Percentiles rank a stretch among this genome's conserved stretches.
These are phyloP conservation scores for Chymomyza amoena DNA, from an alignment of 2,888 invertebrate species.

Conservation along the genomic window DNA sequence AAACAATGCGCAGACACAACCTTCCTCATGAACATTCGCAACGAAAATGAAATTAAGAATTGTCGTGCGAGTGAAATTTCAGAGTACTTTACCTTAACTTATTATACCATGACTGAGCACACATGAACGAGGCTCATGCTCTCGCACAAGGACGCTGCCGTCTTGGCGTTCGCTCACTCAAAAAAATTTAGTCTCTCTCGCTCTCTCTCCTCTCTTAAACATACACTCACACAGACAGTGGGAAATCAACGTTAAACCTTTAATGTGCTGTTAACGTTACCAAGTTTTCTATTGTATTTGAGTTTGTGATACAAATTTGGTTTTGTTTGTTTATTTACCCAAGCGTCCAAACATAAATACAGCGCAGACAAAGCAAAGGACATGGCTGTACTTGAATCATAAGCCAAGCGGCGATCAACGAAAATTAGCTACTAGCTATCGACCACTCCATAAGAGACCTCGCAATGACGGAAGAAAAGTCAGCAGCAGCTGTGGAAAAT, in stretches of 20 bases:
- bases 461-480: conserved; percentile 57
- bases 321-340: conserved; percentile 44
- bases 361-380: conserved; percentile 25
- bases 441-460: background rate
- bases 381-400: conserved; percentile 50
- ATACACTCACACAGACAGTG: conserved; percentile 1
- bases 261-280: conserved; percentile 64
- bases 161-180: conserved; percentile 30
- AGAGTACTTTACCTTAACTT: too few relatives aligned
- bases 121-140: conserved; percentile 38
- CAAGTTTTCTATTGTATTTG: conserved; percentile 48
- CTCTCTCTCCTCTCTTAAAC: conserved; percentile 8
- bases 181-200: too few relatives aligned
- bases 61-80: too few relatives aligned
- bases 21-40: too few relatives aligned
- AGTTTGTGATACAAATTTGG: conserved; percentile 46
- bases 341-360: conserved; percentile 41
- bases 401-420: conserved; percentile 49
- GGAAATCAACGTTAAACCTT: conserved; percentile 49
- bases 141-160: conserved; percentile 62
- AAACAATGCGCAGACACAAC: too few relatives aligned
- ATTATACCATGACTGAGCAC: too few relatives aligned
- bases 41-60: too few relatives aligned
- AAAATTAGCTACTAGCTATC: conserved; percentile 12
- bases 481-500: conserved; percentile 50